phyloP scores from a whole-genome alignment of 2,113 vertebrate genomes.

The Sphaerodactylus townsendi region DNA sequence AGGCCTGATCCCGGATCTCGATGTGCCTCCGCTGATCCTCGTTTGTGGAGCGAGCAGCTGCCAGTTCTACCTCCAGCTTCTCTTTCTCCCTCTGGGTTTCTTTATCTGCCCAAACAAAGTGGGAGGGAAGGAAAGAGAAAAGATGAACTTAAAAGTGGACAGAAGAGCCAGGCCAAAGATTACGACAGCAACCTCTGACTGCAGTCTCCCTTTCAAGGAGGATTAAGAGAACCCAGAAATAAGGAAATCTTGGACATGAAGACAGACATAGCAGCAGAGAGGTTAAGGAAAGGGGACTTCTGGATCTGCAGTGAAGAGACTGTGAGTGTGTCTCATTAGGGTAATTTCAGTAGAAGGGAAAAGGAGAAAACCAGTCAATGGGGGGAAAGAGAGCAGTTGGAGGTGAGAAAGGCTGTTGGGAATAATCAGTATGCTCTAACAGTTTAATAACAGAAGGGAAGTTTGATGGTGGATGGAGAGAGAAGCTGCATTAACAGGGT shows the following conservation, averaged over 20 bases:
- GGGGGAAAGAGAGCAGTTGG: too few species aligned
- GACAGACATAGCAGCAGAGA: neutral
- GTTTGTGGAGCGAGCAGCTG: conserved; percentile 86
- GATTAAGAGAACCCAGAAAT: conserved; percentile 5
- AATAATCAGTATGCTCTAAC: too few species aligned
- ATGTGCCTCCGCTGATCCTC: conserved; percentile 97
- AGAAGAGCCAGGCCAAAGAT: neutral
- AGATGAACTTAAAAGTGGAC: neutral
- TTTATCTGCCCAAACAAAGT: conserved; percentile 80
- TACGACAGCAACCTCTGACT: neutral
- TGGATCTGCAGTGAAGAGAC: too few species aligned
- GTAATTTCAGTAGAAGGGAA: too few species aligned
- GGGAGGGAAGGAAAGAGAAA: neutral
- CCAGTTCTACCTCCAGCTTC: conserved; percentile 93
- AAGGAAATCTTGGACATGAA: conserved; percentile 51
- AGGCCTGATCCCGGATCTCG: conserved; percentile 95
- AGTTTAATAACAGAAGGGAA: too few species aligned
- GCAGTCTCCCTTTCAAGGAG: neutral
- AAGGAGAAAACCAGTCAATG: too few species aligned
- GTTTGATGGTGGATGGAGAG: too few species aligned
- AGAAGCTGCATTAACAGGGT: too few species aligned
- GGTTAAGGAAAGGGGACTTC: too few species aligned
- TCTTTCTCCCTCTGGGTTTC: conserved; percentile 93
- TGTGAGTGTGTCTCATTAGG: too few species aligned
- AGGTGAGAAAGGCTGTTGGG: too few species aligned